These are phyloP conservation scores for Barnardius zonarius DNA, from an alignment of 2,113 vertebrate genomes.

Conservation along the genomic window DNA sequence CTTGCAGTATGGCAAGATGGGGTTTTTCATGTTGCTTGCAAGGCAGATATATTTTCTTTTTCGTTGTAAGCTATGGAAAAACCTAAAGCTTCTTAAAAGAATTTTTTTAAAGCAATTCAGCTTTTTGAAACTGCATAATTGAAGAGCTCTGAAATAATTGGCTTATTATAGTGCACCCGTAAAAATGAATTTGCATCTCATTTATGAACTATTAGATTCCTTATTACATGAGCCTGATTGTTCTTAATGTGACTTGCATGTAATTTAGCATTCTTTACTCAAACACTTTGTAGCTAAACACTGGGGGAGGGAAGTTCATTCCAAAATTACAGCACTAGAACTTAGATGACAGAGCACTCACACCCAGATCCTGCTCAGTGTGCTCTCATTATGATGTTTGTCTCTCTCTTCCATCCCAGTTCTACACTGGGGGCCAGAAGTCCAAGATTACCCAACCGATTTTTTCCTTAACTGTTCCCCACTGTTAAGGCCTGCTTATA, in stretches of 20 bases:
- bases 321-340: not conserved
- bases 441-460: not conserved
- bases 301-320: not conserved
- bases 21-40: not conserved
- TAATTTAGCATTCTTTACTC: conserved; percentile 73
- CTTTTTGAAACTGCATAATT: conserved; percentile 69
- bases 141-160: conserved; percentile 76
- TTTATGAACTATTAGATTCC: conserved; percentile 74
- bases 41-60: conserved; percentile 19
- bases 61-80: conserved; percentile 41
- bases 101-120: conserved; percentile 52
- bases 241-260: conserved; percentile 72
- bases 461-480: not conserved
- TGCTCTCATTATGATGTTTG: not conserved
- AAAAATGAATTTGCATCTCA: conserved; percentile 77
- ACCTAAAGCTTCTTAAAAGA: conserved; percentile 37
- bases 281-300: conserved; percentile 36
- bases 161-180: conserved; percentile 73
- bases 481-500: fast-evolving
- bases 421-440: not conserved
- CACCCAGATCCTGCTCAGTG: not conserved
- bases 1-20: not conserved
- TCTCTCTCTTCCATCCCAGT: not conserved
- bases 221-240: conserved; percentile 66
- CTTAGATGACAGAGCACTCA: not conserved